Evolutionary conservation across 2,797 vertebrate species (phyloP), one percentile per base, ranked within the genome.

Genomic region (Choloepus didactylus): DNA sequence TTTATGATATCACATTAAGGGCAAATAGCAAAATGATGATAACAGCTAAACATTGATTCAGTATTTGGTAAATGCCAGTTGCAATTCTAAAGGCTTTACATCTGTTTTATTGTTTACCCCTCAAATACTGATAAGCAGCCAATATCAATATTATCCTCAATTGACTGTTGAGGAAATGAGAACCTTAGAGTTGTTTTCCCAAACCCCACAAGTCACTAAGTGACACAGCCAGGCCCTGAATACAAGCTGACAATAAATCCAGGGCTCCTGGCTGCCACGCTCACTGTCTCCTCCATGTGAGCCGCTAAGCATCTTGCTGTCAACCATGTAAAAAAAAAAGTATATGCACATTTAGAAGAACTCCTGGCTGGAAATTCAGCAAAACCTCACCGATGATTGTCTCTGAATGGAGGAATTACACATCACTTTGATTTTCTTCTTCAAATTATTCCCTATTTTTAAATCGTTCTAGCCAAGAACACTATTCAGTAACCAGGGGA

Each of bases 341-440:
- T 29, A 25, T 4, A 35, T 62, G 44, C 46, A 64, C 62, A 92
- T 89, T 89, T 73, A 87, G 59, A 76, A 92, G 92, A 93, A 66
- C 62, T 59, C 51, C 59, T 31, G 64, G 31, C 66, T 96, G 67
- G 66, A 96, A 80, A 84, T 5, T 59, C 21, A 59, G 83, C 69
- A 79, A 94, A 94, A 72, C n/a, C 66, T 77, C 64, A 73, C 54
- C 21, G 19, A 60, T 5, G 46, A 83, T 49, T 80, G n/a, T 90
- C 88, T 87, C 91, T 95, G 89, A 95, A 82, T 91, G 86, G 85
- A 44, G 70, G 77, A n/a, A 60, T 93, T 89, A 80, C 38, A 69
- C 69, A 86, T 80, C 69, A 76, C 84, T 91, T 96, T 92, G 91
- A 77, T 91, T 97, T 95, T 95, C 89, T 94, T 89, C 94, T 92